Percentiles rank a stretch among this genome's conserved stretches.
Conservation (phyloP, 2,113 vertebrate species). For the Scolopax mira region DNA sequence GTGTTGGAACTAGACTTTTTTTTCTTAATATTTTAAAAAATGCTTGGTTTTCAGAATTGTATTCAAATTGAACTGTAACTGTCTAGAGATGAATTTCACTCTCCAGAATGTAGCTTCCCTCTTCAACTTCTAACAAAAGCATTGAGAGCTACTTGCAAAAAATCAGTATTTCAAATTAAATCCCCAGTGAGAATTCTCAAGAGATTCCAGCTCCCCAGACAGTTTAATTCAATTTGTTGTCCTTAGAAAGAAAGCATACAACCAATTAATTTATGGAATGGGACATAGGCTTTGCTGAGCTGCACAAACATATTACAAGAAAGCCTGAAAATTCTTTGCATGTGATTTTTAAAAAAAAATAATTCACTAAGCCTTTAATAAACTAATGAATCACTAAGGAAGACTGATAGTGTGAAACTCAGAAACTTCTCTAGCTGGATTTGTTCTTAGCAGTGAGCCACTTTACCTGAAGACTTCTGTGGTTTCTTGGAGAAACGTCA, state of each 20-base stretch:
- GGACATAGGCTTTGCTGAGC: not conserved
- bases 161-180: not conserved
- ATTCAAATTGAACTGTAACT: not conserved
- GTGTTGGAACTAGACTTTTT: not conserved
- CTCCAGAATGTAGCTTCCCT: not conserved
- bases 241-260: not conserved
- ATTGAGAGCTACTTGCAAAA: not conserved
- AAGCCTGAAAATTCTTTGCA: not conserved
- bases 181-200: not conserved
- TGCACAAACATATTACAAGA: not conserved
- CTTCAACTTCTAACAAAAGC: not conserved
- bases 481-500: not conserved
- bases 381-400: not conserved
- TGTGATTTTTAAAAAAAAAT: not conserved
- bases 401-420: not conserved
- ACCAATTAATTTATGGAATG: not conserved
- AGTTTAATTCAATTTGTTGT: conserved; percentile 24
- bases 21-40: not conserved
- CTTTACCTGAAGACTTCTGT: not conserved
- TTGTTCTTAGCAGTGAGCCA: not conserved
- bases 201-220: not conserved
- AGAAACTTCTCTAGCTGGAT: not conserved
- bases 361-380: not conserved
- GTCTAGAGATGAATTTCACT: not conserved
- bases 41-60: not conserved